Conservation (phyloP, 2,888 invertebrate genomes). For the Diarsia brunnea region DNA sequence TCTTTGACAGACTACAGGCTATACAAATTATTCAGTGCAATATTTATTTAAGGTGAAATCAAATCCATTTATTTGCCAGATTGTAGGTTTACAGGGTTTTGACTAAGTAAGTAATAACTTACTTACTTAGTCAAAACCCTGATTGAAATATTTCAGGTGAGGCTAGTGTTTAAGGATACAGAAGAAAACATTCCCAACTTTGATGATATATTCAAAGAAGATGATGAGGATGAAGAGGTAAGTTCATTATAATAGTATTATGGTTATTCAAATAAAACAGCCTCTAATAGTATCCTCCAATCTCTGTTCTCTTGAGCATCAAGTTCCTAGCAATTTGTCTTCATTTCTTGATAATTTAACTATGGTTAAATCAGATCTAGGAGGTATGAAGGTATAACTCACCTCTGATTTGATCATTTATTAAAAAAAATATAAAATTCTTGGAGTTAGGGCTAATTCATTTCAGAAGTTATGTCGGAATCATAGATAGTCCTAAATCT, state of each 20-base stretch:
- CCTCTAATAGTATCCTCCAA: background rate
- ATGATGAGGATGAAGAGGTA: conserved; percentile 83
- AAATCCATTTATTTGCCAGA: no score
- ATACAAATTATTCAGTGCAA: background rate
- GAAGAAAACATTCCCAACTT: conserved; percentile 96
- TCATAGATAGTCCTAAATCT: background rate
- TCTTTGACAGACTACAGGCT: background rate
- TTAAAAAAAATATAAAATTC: no score
- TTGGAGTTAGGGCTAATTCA: background rate
- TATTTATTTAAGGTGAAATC: no score
- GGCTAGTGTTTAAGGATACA: conserved; percentile 91
- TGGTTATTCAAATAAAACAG: background rate
- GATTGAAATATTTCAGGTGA: conserved; percentile 78
- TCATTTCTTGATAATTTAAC: no score
- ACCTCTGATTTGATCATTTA: no score
- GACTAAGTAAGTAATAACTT: no score
- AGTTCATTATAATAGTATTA: conserved; percentile 4
- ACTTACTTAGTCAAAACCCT: no score
- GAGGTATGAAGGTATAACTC: background rate
- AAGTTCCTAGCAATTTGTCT: background rate
- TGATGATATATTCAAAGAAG: conserved; percentile 96
- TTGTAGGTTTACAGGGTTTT: no score
- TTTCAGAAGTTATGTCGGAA: background rate
- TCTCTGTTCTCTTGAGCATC: background rate
- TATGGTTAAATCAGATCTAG: background rate